A percentile compares a stretch with the other conserved stretches of the same genome.
phyloP scores from a whole-genome alignment of 1,140 invertebrate species.

The Pseudoatta argentina region DNA sequence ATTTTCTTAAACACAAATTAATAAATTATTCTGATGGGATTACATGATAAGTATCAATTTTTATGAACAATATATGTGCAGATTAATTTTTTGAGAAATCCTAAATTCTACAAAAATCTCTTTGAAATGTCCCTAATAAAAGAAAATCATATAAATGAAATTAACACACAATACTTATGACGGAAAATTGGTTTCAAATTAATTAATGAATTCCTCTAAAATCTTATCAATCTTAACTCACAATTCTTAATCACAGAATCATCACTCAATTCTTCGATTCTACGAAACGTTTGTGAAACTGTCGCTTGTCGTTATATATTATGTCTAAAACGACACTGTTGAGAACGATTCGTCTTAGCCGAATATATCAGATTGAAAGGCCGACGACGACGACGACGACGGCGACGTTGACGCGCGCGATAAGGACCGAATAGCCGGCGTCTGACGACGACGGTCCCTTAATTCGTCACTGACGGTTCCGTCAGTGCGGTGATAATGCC shows the following conservation, averaged over 20 bases:
- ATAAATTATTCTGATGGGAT: not conserved
- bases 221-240: slow-evolving; percentile 8
- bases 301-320: not conserved
- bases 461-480: slow-evolving; percentile 72
- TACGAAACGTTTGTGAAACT: slow-evolving; percentile 15
- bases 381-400: slow-evolving; percentile 19
- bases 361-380: slow-evolving; percentile 50
- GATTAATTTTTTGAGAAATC: slow-evolving; percentile 10
- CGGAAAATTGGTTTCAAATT: not conserved
- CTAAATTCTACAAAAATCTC: not conserved
- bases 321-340: slow-evolving; percentile 21
- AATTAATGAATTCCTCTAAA: not conserved
- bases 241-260: slow-evolving; percentile 21
- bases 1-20: not conserved
- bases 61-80: not conserved
- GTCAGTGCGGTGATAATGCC: slow-evolving; percentile 68
- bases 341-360: slow-evolving; percentile 44
- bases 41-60: not conserved
- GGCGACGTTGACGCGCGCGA: slow-evolving; percentile 2
- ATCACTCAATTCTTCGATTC: slow-evolving; percentile 22
- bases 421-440: slow-evolving; percentile 29
- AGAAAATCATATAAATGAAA: not conserved
- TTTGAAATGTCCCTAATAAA: not conserved
- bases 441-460: slow-evolving; percentile 52
- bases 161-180: not conserved